These are phyloP conservation scores for Morbakka virulenta DNA, from an alignment of 30 jellyfish, hydroid and myxozoan species.

Conservation along the genomic window DNA sequence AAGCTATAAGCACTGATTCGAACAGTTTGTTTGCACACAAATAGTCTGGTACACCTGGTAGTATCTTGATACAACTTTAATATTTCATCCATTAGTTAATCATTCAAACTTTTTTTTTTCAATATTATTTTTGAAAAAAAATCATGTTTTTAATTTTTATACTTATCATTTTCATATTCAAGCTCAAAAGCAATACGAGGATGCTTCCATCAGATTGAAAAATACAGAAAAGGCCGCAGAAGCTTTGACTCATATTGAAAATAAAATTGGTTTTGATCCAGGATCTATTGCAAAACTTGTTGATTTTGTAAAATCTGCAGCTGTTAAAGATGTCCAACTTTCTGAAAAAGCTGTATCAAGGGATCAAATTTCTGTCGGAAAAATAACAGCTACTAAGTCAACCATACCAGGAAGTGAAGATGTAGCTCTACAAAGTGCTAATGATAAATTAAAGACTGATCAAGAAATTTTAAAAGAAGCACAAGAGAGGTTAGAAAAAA, in stretches of 20 bases:
- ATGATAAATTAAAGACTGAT: conserved; percentile 74
- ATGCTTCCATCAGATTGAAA: conserved; percentile 25
- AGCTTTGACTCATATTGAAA: conserved; percentile 90
- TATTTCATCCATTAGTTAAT: too few relatives aligned
- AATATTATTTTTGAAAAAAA: too few relatives aligned
- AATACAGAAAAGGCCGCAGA: conserved; percentile 76
- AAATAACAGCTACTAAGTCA: conserved; percentile 46
- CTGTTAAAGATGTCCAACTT: conserved; percentile 80
- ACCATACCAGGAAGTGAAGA: conserved; percentile 15
- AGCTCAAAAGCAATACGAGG: too few relatives aligned
- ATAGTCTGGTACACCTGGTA: too few relatives aligned
- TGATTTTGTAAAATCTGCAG: conserved; percentile 90
- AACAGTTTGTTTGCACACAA: too few relatives aligned
- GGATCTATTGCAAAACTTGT: conserved; percentile 91
- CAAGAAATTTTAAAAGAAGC: conserved; percentile 75
- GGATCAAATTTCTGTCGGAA: conserved; percentile 61
- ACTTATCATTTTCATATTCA: too few relatives aligned
- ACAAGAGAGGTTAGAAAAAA: conserved; percentile 75
- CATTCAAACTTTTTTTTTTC: too few relatives aligned
- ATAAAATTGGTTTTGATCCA: conserved; percentile 93
- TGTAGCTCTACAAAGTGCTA: conserved; percentile 64
- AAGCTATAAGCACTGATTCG: too few relatives aligned
- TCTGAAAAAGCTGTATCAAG: conserved; percentile 74
- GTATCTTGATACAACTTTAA: too few relatives aligned
- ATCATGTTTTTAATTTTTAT: too few relatives aligned